phyloP scores from a whole-genome alignment of 2,888 invertebrate species.

The Melanostoma mellinum region DNA sequence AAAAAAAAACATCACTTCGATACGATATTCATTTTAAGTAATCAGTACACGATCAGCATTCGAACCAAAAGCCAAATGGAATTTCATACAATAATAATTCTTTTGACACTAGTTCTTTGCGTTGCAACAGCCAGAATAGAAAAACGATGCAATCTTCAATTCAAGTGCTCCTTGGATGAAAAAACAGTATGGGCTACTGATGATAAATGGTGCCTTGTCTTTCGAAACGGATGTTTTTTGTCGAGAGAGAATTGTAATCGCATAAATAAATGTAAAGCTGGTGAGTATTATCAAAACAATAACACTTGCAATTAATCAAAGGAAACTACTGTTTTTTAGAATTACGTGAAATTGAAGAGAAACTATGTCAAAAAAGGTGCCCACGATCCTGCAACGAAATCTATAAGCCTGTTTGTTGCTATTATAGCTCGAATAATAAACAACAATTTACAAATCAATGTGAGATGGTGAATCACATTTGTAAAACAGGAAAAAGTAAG shows the following conservation, averaged over 20 bases:
- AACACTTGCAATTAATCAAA: no score
- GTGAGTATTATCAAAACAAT: neutral
- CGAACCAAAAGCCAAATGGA: no score
- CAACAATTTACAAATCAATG: constrained; percentile 6
- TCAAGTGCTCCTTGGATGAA: neutral
- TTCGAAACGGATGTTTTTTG: neutral
- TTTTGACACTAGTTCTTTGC: neutral
- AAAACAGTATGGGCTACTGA: constrained; percentile 1
- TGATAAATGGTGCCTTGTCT: constrained; percentile 1
- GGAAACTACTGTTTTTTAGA: neutral
- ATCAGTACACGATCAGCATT: no score
- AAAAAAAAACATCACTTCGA: no score
- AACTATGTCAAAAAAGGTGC: neutral
- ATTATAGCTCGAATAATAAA: neutral
- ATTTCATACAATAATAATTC: neutral
- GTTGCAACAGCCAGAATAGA: neutral
- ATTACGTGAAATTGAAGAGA: neutral
- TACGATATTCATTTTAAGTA: no score
- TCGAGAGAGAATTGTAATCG: constrained; percentile 1
- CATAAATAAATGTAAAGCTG: neutral
- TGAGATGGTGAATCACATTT: neutral
- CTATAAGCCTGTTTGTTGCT: constrained; percentile 1
- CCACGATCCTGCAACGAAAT: neutral
- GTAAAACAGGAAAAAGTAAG: constrained; percentile 8
- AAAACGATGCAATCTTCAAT: constrained; percentile 11